A percentile compares a stretch with the other conserved stretches of the same genome.
Conservation (phyloP, 2,113 vertebrate genomes). For the Steatornis caripensis region DNA sequence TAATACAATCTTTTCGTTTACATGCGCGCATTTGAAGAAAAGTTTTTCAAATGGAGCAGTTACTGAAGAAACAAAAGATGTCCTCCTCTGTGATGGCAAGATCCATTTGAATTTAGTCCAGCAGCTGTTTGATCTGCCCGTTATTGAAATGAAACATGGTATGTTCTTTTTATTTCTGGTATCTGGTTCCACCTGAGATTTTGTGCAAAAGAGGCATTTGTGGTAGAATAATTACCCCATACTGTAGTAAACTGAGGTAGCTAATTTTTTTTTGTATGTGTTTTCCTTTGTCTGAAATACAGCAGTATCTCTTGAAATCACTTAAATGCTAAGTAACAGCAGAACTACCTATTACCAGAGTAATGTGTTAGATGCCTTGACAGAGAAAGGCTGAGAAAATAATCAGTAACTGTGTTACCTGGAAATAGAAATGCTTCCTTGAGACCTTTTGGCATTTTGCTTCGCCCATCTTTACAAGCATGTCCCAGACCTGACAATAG, state of each 20-base stretch:
- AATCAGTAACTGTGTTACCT: background rate
- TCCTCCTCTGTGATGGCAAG: slow-evolving; percentile 85
- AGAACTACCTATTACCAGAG: background rate
- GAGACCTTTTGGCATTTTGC: background rate
- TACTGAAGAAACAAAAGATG: slow-evolving; percentile 82
- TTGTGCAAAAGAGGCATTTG: background rate
- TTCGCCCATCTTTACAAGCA: background rate
- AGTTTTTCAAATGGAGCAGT: slow-evolving; percentile 83
- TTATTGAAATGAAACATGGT: slow-evolving; percentile 89
- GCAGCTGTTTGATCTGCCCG: slow-evolving; percentile 79
- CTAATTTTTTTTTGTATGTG: background rate
- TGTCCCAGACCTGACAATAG: background rate
- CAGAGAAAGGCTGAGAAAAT: background rate
- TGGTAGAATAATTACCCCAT: background rate
- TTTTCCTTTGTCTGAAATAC: background rate
- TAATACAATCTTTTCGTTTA: slow-evolving; percentile 55
- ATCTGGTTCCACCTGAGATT: background rate
- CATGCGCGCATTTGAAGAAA: slow-evolving; percentile 68
- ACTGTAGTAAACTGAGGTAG: background rate
- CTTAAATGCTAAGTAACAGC: background rate
- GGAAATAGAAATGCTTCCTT: background rate
- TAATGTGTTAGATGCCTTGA: background rate
- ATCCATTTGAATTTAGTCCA: slow-evolving; percentile 79
- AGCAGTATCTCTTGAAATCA: background rate
- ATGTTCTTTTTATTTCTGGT: slow-evolving; percentile 45